Conservation (phyloP, 2,888 invertebrate genomes). For the Stictocephala bisonia region DNA sequence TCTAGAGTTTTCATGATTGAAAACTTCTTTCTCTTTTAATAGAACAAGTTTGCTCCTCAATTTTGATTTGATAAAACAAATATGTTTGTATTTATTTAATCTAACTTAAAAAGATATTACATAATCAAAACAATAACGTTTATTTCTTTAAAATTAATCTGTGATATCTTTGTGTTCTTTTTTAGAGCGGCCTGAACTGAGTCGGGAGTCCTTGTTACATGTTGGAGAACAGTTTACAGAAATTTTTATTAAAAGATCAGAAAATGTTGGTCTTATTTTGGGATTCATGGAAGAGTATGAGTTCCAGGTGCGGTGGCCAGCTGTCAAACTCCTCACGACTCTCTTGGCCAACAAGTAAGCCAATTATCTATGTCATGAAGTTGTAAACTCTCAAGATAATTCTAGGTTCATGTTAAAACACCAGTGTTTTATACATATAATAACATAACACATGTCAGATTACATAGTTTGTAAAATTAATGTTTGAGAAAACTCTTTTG, state of each 20-base stretch:
- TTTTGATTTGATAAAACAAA: too few relatives aligned
- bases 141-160: background rate
- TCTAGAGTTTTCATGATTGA: too few relatives aligned
- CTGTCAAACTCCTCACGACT: slow-evolving; percentile 89
- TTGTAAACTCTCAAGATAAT: background rate
- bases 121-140: background rate
- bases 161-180: slow-evolving; percentile 38
- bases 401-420: too few relatives aligned
- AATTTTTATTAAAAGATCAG: slow-evolving; percentile 92
- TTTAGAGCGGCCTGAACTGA: slow-evolving; percentile 62
- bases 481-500: too few relatives aligned
- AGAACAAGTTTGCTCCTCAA: too few relatives aligned
- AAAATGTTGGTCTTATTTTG: slow-evolving; percentile 84
- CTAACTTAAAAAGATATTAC: too few relatives aligned
- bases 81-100: too few relatives aligned
- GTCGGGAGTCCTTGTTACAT: slow-evolving; percentile 66
- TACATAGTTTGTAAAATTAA: too few relatives aligned
- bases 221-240: slow-evolving; percentile 96
- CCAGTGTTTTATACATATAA: too few relatives aligned
- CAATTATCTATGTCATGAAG: too few relatives aligned
- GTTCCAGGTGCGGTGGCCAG: slow-evolving; percentile 91
- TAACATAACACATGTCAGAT: background rate
- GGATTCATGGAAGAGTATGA: slow-evolving; percentile 94
- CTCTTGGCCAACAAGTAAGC: slow-evolving; percentile 79
- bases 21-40: too few relatives aligned